Percentiles rank a stretch among this genome's conserved stretches.
These are phyloP conservation scores for Chamaetylas fuelleborni DNA, from an alignment of 2,113 vertebrate genomes.

Conservation along the genomic window DNA sequence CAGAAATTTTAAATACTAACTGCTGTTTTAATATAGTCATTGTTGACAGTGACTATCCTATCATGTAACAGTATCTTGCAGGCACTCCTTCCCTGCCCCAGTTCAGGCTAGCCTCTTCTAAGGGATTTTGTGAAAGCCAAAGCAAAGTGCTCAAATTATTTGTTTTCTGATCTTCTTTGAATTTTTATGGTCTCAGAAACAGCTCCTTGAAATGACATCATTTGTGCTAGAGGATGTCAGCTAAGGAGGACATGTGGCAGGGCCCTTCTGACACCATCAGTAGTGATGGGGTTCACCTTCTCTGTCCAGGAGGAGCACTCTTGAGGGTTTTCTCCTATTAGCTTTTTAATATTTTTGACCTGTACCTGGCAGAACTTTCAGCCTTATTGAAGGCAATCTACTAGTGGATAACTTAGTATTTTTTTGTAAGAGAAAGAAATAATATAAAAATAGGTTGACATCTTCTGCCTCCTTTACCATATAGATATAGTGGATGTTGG, in stretches of 20 bases:
- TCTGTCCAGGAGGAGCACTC: background rate
- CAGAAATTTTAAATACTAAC: background rate
- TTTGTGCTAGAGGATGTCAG: background rate
- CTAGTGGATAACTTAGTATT: background rate
- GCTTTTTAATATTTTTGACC: background rate
- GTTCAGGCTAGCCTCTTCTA: background rate
- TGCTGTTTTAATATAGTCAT: background rate
- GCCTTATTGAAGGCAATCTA: background rate
- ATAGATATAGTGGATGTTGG: background rate
- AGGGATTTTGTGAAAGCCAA: background rate
- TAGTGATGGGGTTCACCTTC: background rate
- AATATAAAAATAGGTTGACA: background rate
- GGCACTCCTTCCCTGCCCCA: background rate
- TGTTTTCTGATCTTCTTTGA: background rate
- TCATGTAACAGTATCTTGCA: background rate
- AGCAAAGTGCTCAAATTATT: background rate
- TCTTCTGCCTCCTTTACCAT: background rate
- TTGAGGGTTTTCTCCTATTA: background rate
- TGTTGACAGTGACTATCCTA: background rate
- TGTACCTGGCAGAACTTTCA: background rate
- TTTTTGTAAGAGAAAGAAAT: background rate
- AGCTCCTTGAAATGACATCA: background rate
- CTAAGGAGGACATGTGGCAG: background rate
- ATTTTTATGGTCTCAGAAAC: background rate
- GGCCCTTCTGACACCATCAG: background rate